Evolutionary conservation across 2,113 vertebrate genomes (phyloP).

Genomic region (Epinephelus lanceolatus): DNA sequence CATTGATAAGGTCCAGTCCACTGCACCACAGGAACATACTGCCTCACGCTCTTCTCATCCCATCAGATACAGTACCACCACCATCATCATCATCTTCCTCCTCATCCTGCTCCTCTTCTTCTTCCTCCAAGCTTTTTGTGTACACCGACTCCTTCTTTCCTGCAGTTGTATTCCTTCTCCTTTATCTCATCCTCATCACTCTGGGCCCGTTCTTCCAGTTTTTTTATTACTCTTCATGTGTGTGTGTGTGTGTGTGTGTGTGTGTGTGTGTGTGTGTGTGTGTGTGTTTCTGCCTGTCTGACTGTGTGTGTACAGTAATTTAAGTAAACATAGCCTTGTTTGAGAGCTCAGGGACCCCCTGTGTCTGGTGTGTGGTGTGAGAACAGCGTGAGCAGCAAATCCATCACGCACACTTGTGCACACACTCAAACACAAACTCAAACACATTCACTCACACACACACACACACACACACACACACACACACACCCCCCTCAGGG

Average conservation of each 20-base stretch:
- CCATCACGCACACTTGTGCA: conserved; percentile 36
- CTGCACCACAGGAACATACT: not conserved
- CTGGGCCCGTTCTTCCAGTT: not conserved
- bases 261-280: conserved; percentile 21
- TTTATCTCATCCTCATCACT: conserved; percentile 21
- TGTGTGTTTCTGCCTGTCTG: conserved; percentile 19
- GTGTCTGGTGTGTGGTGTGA: conserved; percentile 62
- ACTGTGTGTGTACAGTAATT: conserved; percentile 60
- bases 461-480: not conserved
- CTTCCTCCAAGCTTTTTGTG: conserved; percentile 6
- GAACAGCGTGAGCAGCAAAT: conserved; percentile 64
- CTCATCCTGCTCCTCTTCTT: not conserved
- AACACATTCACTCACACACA: conserved; percentile 18
- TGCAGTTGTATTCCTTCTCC: conserved; percentile 4
- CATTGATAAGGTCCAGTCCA: not conserved
- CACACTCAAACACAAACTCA: conserved; percentile 7
- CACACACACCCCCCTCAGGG: conserved; percentile 35
- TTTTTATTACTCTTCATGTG: conserved; percentile 7
- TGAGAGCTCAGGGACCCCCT: conserved; percentile 67
- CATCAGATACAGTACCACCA: not conserved
- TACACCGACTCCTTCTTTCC: conserved; percentile 7
- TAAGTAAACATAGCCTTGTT: conserved; percentile 69
- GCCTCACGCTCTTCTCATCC: conserved; percentile 9
- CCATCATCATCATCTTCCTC: conserved; percentile 13
- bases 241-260: conserved; percentile 4